Base-by-base conservation (phyloP, 1,140 invertebrate genomes). In the Habropoda laboriosa region DNA sequence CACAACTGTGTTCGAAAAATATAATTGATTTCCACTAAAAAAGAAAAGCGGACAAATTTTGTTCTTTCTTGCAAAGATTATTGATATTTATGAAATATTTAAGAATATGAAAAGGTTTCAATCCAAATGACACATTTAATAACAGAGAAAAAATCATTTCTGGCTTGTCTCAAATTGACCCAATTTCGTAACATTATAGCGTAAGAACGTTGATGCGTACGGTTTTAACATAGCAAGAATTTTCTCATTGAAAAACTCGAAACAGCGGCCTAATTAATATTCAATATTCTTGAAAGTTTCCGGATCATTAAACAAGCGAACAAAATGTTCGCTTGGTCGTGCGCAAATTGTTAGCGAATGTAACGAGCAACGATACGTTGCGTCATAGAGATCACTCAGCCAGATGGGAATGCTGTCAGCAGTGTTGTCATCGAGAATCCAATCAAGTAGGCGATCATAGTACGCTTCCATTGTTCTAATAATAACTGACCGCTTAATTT, bases 401-500 rank as follows among this genome's bases (percentile, higher is more conserved):
- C n/a, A 40, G 32, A 47, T 16, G n/a, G 32, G 53, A 70, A 77
- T 47, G 64, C 63, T 4, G 63, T 55, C 49, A 64, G 57, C 57
- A 38, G 27, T 58, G 35, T 51, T 75, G 74, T 70, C 74, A 58
- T 77, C 74, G 74, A 58, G 53, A 70, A 35, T 77, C 64, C 64
- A 58, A 57, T 57, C 61, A 67, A 57, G 73, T 67, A 76, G 35
- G 18, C 61, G 61, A 66, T 40, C 51, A 57, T 35, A 45, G 61
- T 24, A 45, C 51, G 51, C 38, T 27, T 57, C 61, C 49, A 76
- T 76, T 49, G 57, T 76, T 51, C 18, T 63, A 76, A 67, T 67
- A 67, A 67, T 67, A 67, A 76, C 49, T 63, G 38, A 45, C 47
- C 73, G 61, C 55, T 76, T 77, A 68, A 70, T 77, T 77, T 66